Evolutionary conservation across 2,797 vertebrate species (phyloP), one percentile per base, ranked within the genome.

Genomic region (Coreius guichenoti): DNA sequence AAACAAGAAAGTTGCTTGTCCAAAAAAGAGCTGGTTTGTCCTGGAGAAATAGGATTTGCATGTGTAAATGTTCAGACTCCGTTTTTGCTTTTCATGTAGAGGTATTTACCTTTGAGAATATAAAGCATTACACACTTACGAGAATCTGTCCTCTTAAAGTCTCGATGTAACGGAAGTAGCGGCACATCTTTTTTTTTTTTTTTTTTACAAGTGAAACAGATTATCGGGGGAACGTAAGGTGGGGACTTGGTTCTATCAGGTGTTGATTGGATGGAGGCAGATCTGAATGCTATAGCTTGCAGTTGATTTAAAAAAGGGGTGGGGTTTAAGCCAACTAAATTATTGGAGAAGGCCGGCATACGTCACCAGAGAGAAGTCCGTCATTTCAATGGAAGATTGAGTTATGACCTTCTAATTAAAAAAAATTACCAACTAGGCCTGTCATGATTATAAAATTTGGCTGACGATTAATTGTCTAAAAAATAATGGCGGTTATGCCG

Each of bases 1-100:
- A 63, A 73, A 61, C 69, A 82, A 73, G 39, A 8, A 73, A 39
- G 68, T 16, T 47, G 26, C 23, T 81, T 81, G 47, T 81, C n/a
- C 54, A 65, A 70, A 56, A 73, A 70, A 61, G 47, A 17, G 36
- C 26, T 54, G 51, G 51, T 47, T 73, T 61, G 6, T 73, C 11
- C 1, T 26, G 80, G 36, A 73, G 43, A 82, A 82, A 47, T 19
- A 3, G 16, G 23, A 73, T 82, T 82, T 82, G 81, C 81, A 73
- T 82, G 54, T 82, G 69, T 61, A 82, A 61, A 82, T 82, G n/a
- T 72, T 68, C 36, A n/a, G 26, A n/a, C 11, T 49, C 5, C 13
- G 29, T 68, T 23, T 80, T 65, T 49, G 61, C n/a, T 51, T 26
- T 69, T 67, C 2, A 21, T 12, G 31, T 11, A n/a, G 47, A 17